Evolutionary conservation across 1,140 invertebrate species (phyloP).

Genomic region (Calliopsis andreniformis): DNA sequence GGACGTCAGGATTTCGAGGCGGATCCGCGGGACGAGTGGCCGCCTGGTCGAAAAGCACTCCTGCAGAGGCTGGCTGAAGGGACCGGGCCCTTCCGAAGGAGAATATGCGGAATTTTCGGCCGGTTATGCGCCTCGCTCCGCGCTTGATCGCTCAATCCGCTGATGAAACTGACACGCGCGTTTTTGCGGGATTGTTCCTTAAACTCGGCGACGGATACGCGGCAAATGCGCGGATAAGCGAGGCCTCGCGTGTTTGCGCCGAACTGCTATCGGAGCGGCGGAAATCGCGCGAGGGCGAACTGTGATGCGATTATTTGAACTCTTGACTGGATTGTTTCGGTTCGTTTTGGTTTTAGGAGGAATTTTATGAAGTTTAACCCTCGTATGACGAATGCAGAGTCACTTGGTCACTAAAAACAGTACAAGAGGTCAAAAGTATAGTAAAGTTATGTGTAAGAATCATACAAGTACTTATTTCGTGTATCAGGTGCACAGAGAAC

Average conservation of each 20-base stretch:
- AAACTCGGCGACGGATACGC: constrained; percentile 27
- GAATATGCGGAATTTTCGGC: constrained; percentile 13
- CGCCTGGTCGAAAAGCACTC: constrained; percentile 52
- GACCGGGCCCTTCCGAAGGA: constrained; percentile 43
- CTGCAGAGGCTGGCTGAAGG: constrained; percentile 40
- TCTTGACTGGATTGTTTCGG: too few species aligned
- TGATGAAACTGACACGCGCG: constrained; percentile 41
- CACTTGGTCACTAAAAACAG: too few species aligned
- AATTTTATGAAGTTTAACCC: too few species aligned
- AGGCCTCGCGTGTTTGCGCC: constrained; percentile 25
- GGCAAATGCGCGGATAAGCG: constrained; percentile 42
- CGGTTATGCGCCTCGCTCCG: too few species aligned
- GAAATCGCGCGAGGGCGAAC: not conserved
- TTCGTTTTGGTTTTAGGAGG: too few species aligned
- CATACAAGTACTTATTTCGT: too few species aligned
- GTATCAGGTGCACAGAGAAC: too few species aligned
- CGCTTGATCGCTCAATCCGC: constrained; percentile 13
- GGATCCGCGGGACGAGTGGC: constrained; percentile 52
- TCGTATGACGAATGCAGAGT: too few species aligned
- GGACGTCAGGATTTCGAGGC: constrained; percentile 71
- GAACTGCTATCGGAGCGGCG: not conserved
- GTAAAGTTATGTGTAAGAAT: too few species aligned
- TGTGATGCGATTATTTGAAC: too few species aligned
- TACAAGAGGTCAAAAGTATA: too few species aligned
- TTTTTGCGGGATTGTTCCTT: constrained; percentile 37